phyloP scores from a whole-genome alignment of 2,113 vertebrate species.

The Esox niger region DNA sequence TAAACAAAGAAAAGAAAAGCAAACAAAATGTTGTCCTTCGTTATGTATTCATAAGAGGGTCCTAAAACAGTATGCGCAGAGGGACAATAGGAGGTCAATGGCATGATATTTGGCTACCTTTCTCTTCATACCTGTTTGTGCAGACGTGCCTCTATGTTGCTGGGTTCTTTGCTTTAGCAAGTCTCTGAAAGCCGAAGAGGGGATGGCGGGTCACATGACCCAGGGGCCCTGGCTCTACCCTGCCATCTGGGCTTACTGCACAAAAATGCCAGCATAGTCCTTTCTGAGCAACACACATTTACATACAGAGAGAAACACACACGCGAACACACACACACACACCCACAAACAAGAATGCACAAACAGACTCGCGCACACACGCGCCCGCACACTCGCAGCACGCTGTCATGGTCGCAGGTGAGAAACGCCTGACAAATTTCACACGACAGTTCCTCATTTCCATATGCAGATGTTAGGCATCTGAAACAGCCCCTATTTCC shows the following conservation, averaged over 20 bases:
- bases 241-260: conserved; percentile 37
- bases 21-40: too few species aligned
- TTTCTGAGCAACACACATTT: conserved; percentile 41
- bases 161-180: conserved; percentile 44
- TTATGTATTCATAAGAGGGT: too few species aligned
- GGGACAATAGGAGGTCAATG: background rate
- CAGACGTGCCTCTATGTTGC: conserved; percentile 16
- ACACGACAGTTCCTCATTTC: conserved; percentile 57
- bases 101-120: background rate
- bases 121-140: background rate
- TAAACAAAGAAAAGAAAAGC: too few species aligned
- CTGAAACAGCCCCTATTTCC: conserved; percentile 57
- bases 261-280: conserved; percentile 38
- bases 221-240: conserved; percentile 16
- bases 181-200: conserved; percentile 50
- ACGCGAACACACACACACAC: background rate
- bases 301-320: background rate
- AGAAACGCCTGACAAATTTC: conserved; percentile 55
- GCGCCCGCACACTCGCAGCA: conserved; percentile 6
- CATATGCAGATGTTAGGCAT: conserved; percentile 72
- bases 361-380: background rate
- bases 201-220: conserved; percentile 27
- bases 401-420: conserved; percentile 55
- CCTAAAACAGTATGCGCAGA: too few species aligned
- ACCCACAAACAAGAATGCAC: conserved; percentile 14